A percentile compares a stretch with the other conserved stretches of the same genome.
phyloP scores from a whole-genome alignment of 2,797 vertebrate species.

The Poecilia gillii region DNA sequence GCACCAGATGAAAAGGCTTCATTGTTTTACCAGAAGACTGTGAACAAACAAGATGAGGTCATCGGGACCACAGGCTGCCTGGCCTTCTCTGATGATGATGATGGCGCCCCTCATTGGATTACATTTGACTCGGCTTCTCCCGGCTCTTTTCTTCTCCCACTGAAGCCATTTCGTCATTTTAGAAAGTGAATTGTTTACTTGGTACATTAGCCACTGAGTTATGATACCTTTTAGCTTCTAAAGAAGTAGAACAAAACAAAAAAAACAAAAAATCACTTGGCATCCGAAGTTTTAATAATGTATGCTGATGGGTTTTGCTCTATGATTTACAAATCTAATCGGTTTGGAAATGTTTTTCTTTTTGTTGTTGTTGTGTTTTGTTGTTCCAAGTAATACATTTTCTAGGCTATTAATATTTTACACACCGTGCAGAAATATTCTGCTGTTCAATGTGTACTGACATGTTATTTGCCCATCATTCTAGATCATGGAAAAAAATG shows the following conservation, averaged over 20 bases:
- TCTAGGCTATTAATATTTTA: not conserved
- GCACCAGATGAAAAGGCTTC: conserved; percentile 67
- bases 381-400: not conserved
- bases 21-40: conserved; percentile 77
- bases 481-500: not conserved
- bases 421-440: not conserved
- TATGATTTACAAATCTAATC: not conserved
- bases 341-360: not conserved
- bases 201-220: not conserved
- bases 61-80: conserved; percentile 63
- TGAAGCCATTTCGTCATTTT: conserved; percentile 19
- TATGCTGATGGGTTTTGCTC: not conserved
- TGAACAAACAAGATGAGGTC: conserved; percentile 81
- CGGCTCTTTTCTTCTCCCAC: conserved; percentile 33
- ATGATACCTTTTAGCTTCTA: not conserved
- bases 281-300: not conserved
- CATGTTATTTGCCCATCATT: not conserved
- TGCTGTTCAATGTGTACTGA: not conserved
- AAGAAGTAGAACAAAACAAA: not conserved
- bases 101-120: conserved; percentile 79
- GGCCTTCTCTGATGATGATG: conserved; percentile 62
- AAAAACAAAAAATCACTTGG: not conserved
- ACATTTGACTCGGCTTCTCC: conserved; percentile 63
- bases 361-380: not conserved
- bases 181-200: not conserved